phyloP scores from a whole-genome alignment of 2,797 vertebrate species.

The Strix occidentalis region DNA sequence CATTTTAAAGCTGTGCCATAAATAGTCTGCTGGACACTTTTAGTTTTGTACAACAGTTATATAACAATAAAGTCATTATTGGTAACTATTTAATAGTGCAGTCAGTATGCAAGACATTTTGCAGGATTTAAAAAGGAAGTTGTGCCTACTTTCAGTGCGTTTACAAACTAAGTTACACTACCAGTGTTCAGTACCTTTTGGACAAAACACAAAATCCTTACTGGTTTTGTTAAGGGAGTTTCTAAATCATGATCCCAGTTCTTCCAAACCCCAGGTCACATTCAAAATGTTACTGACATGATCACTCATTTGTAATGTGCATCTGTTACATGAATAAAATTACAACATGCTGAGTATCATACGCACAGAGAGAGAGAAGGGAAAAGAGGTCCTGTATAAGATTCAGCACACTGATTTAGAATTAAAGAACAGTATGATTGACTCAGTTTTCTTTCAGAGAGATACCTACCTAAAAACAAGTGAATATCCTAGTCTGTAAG shows the following conservation, averaged over 20 bases:
- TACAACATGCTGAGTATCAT: not conserved
- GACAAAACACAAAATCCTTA: not conserved
- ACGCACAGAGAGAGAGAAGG: not conserved
- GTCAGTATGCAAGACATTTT: not conserved
- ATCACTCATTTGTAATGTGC: not conserved
- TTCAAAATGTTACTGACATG: not conserved
- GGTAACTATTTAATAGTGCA: not conserved
- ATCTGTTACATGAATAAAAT: not conserved
- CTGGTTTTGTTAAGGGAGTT: not conserved
- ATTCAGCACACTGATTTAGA: not conserved
- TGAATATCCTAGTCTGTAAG: not conserved
- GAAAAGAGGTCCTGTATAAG: not conserved
- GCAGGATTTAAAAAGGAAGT: not conserved
- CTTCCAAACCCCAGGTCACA: not conserved
- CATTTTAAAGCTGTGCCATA: not conserved
- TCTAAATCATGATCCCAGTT: not conserved
- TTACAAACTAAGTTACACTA: not conserved
- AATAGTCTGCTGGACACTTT: not conserved
- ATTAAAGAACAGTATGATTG: not conserved
- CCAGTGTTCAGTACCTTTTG: not conserved
- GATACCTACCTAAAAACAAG: not conserved
- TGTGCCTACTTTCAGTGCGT: not conserved
- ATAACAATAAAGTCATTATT: not conserved
- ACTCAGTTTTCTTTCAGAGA: not conserved
- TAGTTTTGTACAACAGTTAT: not conserved